Base-by-base conservation (phyloP, 2,888 invertebrate species). In the Polymixis lichenea region DNA sequence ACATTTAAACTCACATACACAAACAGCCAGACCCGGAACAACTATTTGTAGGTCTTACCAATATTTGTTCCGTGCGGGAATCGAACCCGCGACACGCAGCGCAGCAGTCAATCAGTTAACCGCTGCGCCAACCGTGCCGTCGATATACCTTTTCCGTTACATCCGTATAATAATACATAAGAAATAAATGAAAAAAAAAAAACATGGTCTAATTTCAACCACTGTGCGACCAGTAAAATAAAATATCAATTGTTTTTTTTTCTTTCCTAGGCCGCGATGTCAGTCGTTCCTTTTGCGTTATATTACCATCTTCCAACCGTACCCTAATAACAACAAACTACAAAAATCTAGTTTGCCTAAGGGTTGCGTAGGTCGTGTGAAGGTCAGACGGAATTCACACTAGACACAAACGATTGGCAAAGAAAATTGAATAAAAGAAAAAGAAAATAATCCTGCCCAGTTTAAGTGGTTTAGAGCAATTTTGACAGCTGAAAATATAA, bases 301-400 rank as follows among this genome's bases (percentile, higher is more conserved):
- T 69, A 80, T 64, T 69, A 68, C 68, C 78, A 55, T 83, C 78
- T 78, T 68, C 79, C 65, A 56, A 51, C 58, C 55, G 55, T 55
- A 80, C 80, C 80, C 65, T 79, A 80, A 80, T 80, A 84, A 84
- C 60, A 80, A 69, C 58, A 56, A 78, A 69, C 60, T 65, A 66
- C 55, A 84, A 60, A 84, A 80, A 84, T 56, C 65, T 80, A 66
- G 84, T 84, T 80, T 79, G 65, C 71, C 72, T 80, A 66, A 80
- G 72, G 72, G 80, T 77, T 58, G 25, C 56, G 32, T 22, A 55
- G 64, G 51, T 70, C 55, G 49, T 25, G 65, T 51, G 25, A 66
- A 80, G 79, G 84, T 84, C 84, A 70, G 65, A 68, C 49, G 32
- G 55, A 60, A 84, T 78, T 78, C 64, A 60, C 78, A 83, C 79